These are phyloP conservation scores for Polypedilum vanderplanki DNA, from an alignment of 1,140 invertebrate genomes.

Conservation along the genomic window DNA sequence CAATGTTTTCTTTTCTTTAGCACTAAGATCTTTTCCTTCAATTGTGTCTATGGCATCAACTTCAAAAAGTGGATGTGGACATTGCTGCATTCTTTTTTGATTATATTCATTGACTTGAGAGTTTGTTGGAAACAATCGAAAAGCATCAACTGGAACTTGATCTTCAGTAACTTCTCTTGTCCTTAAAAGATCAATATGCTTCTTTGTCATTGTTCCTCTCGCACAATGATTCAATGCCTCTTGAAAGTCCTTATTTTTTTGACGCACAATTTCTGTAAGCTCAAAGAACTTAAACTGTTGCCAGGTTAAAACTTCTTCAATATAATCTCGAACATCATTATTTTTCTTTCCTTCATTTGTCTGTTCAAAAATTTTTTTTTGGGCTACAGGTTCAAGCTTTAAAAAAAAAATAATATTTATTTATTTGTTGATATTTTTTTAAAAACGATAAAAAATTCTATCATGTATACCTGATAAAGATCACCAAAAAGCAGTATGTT, in stretches of 20 bases:
- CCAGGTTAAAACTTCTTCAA: too few species aligned
- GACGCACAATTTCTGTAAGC: neutral
- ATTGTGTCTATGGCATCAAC: neutral
- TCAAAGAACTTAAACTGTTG: neutral
- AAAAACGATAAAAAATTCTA: too few species aligned
- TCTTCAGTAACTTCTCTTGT: neutral
- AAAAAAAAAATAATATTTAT: too few species aligned
- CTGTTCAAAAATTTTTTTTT: too few species aligned
- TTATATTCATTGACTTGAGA: neutral
- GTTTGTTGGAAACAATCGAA: neutral
- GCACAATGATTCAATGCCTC: neutral
- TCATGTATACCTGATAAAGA: too few species aligned
- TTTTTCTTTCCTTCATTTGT: too few species aligned
- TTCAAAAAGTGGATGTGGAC: neutral
- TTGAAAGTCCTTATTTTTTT: neutral
- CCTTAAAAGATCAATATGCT: too few species aligned
- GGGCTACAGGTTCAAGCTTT: too few species aligned
- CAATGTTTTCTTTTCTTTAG: neutral
- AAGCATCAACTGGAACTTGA: too few species aligned
- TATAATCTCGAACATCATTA: too few species aligned
- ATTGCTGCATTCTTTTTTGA: neutral
- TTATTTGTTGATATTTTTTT: too few species aligned
- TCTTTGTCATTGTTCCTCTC: neutral
- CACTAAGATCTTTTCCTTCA: neutral
- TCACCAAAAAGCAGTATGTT: too few species aligned